A percentile compares a stretch with the other conserved stretches of the same genome.
phyloP scores from a whole-genome alignment of 2,113 vertebrate genomes.

The Atlantisia rogersi region DNA sequence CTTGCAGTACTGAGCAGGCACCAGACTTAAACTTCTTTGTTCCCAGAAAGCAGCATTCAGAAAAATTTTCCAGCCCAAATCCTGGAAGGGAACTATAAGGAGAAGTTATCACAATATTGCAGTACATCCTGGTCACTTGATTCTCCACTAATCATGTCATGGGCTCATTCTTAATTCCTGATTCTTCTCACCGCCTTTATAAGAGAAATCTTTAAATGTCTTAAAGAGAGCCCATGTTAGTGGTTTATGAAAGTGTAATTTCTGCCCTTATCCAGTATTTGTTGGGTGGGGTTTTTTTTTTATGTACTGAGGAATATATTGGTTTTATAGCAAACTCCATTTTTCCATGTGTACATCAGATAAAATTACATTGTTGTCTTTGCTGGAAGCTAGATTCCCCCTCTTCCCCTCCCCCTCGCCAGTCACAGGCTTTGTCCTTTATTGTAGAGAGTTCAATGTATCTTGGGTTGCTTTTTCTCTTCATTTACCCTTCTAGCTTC shows the following conservation, averaged over 20 bases:
- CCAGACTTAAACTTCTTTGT: background rate
- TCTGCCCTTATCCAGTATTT: background rate
- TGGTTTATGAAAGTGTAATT: background rate
- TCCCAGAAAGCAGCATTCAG: background rate
- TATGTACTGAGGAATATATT: background rate
- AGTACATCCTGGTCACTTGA: background rate
- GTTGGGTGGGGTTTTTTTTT: background rate
- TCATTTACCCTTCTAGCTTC: conserved; percentile 22
- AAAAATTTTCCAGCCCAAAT: background rate
- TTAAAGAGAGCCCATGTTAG: background rate
- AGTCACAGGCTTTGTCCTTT: conserved; percentile 30
- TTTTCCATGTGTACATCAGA: conserved; percentile 19
- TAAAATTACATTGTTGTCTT: conserved; percentile 49
- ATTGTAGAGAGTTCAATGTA: conserved; percentile 20
- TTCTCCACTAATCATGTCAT: background rate
- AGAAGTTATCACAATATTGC: background rate
- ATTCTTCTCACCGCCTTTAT: background rate
- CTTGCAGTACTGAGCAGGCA: background rate
- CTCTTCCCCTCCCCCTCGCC: background rate
- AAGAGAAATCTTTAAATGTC: background rate
- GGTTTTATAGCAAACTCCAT: background rate
- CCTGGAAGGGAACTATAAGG: rapidly evolving
- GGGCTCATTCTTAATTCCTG: background rate
- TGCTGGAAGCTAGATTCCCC: conserved; percentile 48
- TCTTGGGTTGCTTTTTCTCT: conserved; percentile 38